phyloP scores from a whole-genome alignment of 2,888 invertebrate genomes.

The Taenaris catops region DNA sequence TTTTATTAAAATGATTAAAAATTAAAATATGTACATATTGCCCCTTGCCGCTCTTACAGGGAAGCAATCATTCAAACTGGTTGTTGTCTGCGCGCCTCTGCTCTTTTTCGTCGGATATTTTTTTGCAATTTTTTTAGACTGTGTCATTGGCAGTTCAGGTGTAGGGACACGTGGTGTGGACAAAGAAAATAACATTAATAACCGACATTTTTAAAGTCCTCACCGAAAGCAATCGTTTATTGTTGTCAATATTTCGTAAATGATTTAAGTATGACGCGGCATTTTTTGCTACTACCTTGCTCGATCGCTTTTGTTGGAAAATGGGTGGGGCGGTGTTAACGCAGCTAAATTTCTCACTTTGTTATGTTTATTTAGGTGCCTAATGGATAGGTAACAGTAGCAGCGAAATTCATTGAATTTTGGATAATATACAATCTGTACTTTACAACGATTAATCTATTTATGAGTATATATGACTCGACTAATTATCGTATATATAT shows the following conservation, averaged over 20 bases:
- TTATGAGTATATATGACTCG: no score
- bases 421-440: conserved; percentile 10
- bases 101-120: conserved; percentile 70
- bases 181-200: conserved; percentile 78
- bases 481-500: background rate
- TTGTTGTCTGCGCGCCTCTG: conserved; percentile 77
- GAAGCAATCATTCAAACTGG: conserved; percentile 79
- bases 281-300: conserved; percentile 57
- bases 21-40: no score
- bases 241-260: conserved; percentile 79
- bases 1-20: no score
- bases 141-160: conserved; percentile 77
- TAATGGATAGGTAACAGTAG: conserved; percentile 68
- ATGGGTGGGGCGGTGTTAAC: conserved; percentile 55
- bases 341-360: conserved; percentile 52
- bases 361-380: conserved; percentile 69
- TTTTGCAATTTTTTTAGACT: conserved; percentile 64
- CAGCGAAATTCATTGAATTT: conserved; percentile 28
- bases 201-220: conserved; percentile 76
- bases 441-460: background rate
- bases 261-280: conserved; percentile 74
- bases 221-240: conserved; percentile 54
- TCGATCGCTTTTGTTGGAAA: conserved; percentile 45
- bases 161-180: conserved; percentile 73
- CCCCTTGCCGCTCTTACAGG: conserved; percentile 78